phyloP scores from a whole-genome alignment of 2,797 vertebrate species.

The Zenarchopterus dispar region DNA sequence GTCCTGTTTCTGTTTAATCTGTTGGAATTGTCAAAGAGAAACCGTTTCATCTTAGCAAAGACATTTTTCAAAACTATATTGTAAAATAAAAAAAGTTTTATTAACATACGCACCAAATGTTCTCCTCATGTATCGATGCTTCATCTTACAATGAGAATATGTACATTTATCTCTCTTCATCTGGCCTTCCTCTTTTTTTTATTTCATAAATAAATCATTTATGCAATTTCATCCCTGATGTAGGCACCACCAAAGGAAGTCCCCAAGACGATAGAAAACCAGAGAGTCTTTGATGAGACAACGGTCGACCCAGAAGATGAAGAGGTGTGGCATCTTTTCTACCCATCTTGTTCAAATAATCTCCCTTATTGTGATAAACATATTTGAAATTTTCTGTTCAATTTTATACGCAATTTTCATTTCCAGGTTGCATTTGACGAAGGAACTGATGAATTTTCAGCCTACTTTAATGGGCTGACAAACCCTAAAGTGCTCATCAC shows the following conservation, averaged over 20 bases:
- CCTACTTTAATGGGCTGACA: slow-evolving; percentile 94
- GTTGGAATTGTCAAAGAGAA: too few species aligned
- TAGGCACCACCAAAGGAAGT: slow-evolving; percentile 95
- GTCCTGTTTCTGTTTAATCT: too few species aligned
- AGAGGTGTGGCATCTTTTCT: slow-evolving; percentile 82
- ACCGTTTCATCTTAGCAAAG: too few species aligned
- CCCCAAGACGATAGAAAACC: slow-evolving; percentile 98
- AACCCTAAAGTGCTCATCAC: slow-evolving; percentile 98
- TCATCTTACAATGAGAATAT: too few species aligned
- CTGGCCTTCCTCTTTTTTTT: too few species aligned
- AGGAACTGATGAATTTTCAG: slow-evolving; percentile 96
- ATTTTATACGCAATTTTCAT: neutral
- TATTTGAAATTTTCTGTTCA: too few species aligned
- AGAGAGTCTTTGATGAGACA: slow-evolving; percentile 94
- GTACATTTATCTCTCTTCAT: too few species aligned
- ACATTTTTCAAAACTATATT: too few species aligned
- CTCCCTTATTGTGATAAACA: neutral
- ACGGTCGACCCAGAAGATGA: slow-evolving; percentile 94
- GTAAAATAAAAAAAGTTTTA: neutral
- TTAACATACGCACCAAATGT: neutral
- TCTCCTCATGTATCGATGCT: too few species aligned
- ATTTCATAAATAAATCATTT: too few species aligned
- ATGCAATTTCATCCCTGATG: neutral
- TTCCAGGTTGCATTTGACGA: slow-evolving; percentile 93
- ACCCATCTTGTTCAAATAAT: neutral